Percentiles rank a stretch among this genome's conserved stretches.
Evolutionary conservation across 2,888 invertebrate species (phyloP).

Genomic region (Apotomis capreana): DNA sequence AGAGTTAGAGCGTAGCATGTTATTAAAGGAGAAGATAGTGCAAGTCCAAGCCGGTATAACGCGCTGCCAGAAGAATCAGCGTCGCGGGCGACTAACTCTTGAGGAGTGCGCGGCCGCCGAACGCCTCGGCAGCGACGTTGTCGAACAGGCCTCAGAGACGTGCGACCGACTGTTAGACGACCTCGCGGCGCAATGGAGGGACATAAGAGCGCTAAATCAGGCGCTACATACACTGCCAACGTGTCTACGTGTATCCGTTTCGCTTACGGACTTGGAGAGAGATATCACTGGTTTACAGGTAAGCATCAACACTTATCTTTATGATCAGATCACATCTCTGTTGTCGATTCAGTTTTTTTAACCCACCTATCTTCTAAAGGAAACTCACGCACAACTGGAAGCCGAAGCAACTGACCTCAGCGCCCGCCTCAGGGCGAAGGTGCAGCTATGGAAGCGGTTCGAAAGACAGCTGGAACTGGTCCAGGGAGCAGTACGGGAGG

Average conservation of each 20-base stretch:
- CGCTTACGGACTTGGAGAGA: constrained; percentile 89
- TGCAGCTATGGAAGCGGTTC: constrained; percentile 89
- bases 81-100: constrained; percentile 84
- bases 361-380: constrained; percentile 65
- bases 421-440: constrained; percentile 85
- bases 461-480: constrained; percentile 91
- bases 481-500: constrained; percentile 91
- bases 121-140: constrained; percentile 88
- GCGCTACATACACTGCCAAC: constrained; percentile 90
- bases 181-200: constrained; percentile 88
- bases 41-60: constrained; percentile 88
- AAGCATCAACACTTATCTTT: constrained; percentile 39
- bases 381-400: constrained; percentile 89
- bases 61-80: constrained; percentile 87
- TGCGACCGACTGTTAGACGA: constrained; percentile 89
- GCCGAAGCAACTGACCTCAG: constrained; percentile 87
- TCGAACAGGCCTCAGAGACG: constrained; percentile 89
- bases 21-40: constrained; percentile 89
- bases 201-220: constrained; percentile 89
- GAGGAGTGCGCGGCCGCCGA: constrained; percentile 90
- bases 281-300: constrained; percentile 87
- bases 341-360: background rate
- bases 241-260: constrained; percentile 89
- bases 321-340: background rate
- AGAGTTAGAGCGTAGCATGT: constrained; percentile 89